Evolutionary conservation across 2,888 invertebrate genomes (phyloP).

Genomic region (Lapara coniferarum): DNA sequence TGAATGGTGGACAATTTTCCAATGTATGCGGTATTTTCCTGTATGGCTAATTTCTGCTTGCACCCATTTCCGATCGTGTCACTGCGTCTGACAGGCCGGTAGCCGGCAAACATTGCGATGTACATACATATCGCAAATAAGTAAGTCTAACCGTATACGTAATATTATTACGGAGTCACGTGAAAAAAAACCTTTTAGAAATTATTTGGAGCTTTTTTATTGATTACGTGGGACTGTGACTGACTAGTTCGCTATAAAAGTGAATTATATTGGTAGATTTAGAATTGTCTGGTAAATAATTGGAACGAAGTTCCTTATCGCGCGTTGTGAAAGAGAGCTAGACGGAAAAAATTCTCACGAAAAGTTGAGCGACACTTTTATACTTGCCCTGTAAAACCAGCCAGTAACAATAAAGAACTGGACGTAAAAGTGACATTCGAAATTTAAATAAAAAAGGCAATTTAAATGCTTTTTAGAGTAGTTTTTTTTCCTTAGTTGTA

Average conservation of each 20-base stretch:
- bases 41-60: slow-evolving; percentile 39
- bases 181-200: not conserved
- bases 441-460: no score
- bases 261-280: not conserved
- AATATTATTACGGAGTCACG: not conserved
- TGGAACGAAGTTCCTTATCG: no score
- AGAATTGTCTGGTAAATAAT: not conserved
- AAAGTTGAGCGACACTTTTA: no score
- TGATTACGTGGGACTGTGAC: not conserved
- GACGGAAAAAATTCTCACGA: no score
- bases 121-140: slow-evolving; percentile 12
- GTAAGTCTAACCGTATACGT: slow-evolving; percentile 11
- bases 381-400: no score
- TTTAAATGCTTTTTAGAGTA: no score
- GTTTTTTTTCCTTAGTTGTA: no score
- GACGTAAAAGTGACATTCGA: no score
- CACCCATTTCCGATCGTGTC: slow-evolving; percentile 37
- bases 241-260: not conserved
- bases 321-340: no score
- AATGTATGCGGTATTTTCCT: slow-evolving; percentile 34
- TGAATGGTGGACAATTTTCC: slow-evolving; percentile 30
- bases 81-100: slow-evolving; percentile 41
- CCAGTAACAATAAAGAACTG: no score
- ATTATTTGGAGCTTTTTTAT: slow-evolving; percentile 5
- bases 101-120: slow-evolving; percentile 24